These are phyloP conservation scores for Patella depressa DNA, from an alignment of 2,888 invertebrate species.

Conservation along the genomic window DNA sequence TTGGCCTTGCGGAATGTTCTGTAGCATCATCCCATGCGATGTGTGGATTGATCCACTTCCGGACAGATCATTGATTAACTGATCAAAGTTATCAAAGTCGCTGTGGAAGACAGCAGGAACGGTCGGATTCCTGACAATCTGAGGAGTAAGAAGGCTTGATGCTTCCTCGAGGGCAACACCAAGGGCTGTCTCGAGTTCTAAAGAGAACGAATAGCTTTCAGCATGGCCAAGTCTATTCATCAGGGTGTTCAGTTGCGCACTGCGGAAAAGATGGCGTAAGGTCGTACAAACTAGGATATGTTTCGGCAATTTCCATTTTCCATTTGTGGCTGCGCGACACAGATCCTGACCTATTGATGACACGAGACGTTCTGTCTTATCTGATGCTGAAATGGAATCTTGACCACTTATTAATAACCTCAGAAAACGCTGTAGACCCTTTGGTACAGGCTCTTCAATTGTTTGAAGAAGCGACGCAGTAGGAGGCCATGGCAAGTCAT, in stretches of 20 bases:
- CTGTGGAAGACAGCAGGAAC: slow-evolving; percentile 41
- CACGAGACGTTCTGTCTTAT: slow-evolving; percentile 19
- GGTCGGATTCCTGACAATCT: slow-evolving; percentile 36
- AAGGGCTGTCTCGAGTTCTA: slow-evolving; percentile 39
- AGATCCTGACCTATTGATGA: slow-evolving; percentile 37
- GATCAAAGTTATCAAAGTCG: slow-evolving; percentile 49
- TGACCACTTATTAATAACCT: too few relatives aligned
- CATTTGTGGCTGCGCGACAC: slow-evolving; percentile 38
- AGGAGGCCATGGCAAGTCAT: too few relatives aligned
- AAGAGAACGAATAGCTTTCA: slow-evolving; percentile 35
- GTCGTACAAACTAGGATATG: slow-evolving; percentile 35
- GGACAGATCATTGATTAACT: slow-evolving; percentile 37
- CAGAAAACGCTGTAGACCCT: too few relatives aligned
- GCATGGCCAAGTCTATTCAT: slow-evolving; percentile 37
- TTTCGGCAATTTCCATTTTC: slow-evolving; percentile 35
- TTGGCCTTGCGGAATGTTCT: slow-evolving; percentile 30
- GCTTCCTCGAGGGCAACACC: slow-evolving; percentile 35
- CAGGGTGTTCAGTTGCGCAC: slow-evolving; percentile 26
- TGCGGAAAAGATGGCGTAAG: slow-evolving; percentile 33
- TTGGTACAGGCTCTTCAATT: too few relatives aligned
- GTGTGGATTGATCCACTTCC: slow-evolving; percentile 41
- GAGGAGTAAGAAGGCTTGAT: slow-evolving; percentile 36
- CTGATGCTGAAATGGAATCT: too few relatives aligned
- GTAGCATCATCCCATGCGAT: slow-evolving; percentile 51
- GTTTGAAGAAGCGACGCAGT: too few relatives aligned